Conservation (phyloP, 2,113 vertebrate genomes). For the Corythornis vintsioides region DNA sequence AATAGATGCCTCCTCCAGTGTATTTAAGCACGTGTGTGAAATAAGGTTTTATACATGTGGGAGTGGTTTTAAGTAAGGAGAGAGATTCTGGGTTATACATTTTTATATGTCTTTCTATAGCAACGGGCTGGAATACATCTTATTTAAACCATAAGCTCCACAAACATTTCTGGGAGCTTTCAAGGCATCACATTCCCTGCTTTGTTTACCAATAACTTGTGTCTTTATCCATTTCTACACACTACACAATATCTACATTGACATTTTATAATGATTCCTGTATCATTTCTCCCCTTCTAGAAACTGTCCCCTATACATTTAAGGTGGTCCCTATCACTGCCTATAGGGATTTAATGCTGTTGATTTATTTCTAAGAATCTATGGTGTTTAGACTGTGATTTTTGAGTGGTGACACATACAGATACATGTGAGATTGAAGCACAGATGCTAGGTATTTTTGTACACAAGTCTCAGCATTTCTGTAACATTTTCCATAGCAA, state of each 20-base stretch:
- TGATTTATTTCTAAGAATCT: constrained; percentile 7
- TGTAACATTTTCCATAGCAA: constrained; percentile 37
- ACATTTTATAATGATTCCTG: neutral
- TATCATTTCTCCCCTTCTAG: neutral
- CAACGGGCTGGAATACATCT: constrained; percentile 2
- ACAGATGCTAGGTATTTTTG: neutral
- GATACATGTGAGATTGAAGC: neutral
- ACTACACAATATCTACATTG: neutral
- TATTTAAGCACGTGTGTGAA: constrained; percentile 67
- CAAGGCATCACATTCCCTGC: constrained; percentile 1
- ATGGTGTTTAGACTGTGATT: neutral
- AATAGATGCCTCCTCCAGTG: constrained; percentile 62
- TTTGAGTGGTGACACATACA: neutral
- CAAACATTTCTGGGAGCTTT: constrained; percentile 3
- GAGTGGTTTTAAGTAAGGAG: constrained; percentile 60
- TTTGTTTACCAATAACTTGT: constrained; percentile 49
- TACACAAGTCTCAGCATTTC: neutral
- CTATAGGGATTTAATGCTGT: neutral
- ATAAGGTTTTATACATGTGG: constrained; percentile 70
- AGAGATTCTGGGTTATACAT: constrained; percentile 34
- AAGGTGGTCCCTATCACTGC: neutral
- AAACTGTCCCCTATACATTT: neutral
- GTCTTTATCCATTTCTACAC: constrained; percentile 7
- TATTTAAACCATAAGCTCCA: constrained; percentile 3
- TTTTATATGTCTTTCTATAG: constrained; percentile 4